A percentile compares a stretch with the other conserved stretches of the same genome.
phyloP scores from a whole-genome alignment of 1,140 invertebrate species.

The Holotrichia oblita region DNA sequence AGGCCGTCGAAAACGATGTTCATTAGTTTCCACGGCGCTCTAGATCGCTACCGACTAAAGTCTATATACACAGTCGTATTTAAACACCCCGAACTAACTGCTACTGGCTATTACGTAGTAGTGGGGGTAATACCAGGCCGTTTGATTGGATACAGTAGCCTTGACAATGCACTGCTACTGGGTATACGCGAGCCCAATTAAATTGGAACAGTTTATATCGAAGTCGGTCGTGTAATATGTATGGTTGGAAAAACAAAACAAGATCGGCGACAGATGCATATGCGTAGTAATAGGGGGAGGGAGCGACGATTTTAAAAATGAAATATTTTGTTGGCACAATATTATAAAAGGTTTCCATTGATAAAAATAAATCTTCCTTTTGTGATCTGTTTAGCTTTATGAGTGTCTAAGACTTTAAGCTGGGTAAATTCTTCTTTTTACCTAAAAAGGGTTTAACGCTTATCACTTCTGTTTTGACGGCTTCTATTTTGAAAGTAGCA shows the following conservation, averaged over 20 bases:
- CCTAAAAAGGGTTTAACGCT: no score
- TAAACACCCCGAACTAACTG: constrained; percentile 46
- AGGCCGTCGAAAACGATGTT: not conserved
- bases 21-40: constrained; percentile 36
- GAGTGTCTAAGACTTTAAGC: no score
- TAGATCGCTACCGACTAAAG: constrained; percentile 46
- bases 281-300: not conserved
- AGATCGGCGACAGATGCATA: constrained; percentile 7
- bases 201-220: constrained; percentile 42
- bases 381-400: no score
- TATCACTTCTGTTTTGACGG: no score
- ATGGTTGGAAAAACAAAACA: constrained; percentile 25
- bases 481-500: no score
- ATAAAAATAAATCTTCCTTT: no score
- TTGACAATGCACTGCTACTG: constrained; percentile 52
- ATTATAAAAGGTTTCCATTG: no score
- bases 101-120: constrained; percentile 49
- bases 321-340: no score
- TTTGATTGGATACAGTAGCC: constrained; percentile 47
- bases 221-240: not conserved
- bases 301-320: no score
- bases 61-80: constrained; percentile 34
- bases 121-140: constrained; percentile 48
- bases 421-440: no score
- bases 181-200: constrained; percentile 51